Base-by-base conservation (phyloP, 2,113 vertebrate genomes). In the Perca schrenkii region DNA sequence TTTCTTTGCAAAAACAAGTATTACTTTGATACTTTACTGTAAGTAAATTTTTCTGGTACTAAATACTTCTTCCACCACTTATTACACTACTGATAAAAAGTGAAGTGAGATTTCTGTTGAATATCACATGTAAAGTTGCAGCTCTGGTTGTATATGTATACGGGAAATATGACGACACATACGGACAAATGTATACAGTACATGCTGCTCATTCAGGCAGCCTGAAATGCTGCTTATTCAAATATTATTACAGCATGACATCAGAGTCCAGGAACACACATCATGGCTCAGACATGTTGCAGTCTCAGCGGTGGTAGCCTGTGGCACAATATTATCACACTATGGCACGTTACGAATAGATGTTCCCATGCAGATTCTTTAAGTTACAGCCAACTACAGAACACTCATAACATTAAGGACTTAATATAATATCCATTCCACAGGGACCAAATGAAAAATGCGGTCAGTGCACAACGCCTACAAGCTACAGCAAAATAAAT, bases 171-270 rank as follows among this genome's bases (percentile, higher is more conserved):
- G 40, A 57, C 31, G 5, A 13, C 72, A 22, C 19, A 52, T 52
- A 54, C 6, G 15, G 2, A 77, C 28, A 74, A 14, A 58, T 77
- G 58, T 52, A 49, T 56, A 57, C n/a, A 34, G 61, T 40, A 74
- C 43, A 40, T 17, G 11, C 31, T 70, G 31, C 46, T 81, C 58
- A 74, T 21, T 73, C n/a, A 4, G 52, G 69, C 57, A 4, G 56
- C 4, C 66, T 68, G 71, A 77, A 74, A 77, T 53, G 60, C 49
- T 80, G 69, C 82, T 84, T 71, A 40, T 66, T 80, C 49, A 92
- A 91, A 92, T 86, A 88, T 91, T 91, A 85, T 90, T 88, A 8
- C 77, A 88, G 71, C 43, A 74, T 88, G 88, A 89, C 76, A 68
- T 85, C 76, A 86, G 66, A 70, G 61, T 69, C 34, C 70, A 77